phyloP scores from a whole-genome alignment of 2,113 vertebrate genomes.

The Siniperca knerii region DNA sequence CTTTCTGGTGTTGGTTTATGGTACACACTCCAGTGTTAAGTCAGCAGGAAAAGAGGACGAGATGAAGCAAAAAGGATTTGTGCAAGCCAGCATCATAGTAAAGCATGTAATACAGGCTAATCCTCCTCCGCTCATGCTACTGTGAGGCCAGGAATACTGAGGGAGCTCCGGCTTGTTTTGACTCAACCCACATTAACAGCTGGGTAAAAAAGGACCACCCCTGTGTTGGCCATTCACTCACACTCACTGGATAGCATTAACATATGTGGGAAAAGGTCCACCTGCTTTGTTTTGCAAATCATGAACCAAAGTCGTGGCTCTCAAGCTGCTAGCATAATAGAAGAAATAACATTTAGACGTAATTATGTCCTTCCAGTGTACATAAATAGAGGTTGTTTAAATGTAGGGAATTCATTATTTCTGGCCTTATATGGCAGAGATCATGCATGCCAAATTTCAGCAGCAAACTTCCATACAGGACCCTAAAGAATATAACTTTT shows the following conservation, averaged over 20 bases:
- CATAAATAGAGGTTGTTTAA: neutral
- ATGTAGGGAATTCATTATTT: neutral
- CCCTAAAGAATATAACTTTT: neutral
- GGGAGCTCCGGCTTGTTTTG: slow-evolving; percentile 13
- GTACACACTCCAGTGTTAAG: slow-evolving; percentile 31
- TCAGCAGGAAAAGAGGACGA: slow-evolving; percentile 44
- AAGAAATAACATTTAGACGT: slow-evolving; percentile 8
- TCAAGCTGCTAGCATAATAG: slow-evolving; percentile 17
- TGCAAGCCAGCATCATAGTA: slow-evolving; percentile 54
- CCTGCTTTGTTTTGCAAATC: slow-evolving; percentile 51
- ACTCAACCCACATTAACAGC: slow-evolving; percentile 49
- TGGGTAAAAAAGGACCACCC: slow-evolving; percentile 55
- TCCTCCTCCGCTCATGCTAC: slow-evolving; percentile 58
- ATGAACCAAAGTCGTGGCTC: neutral
- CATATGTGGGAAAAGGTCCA: slow-evolving; percentile 36
- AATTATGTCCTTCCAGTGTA: neutral
- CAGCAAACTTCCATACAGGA: neutral
- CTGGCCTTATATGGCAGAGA: neutral
- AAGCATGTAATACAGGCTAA: slow-evolving; percentile 69
- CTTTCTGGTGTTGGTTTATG: slow-evolving; percentile 31
- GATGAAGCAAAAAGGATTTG: slow-evolving; percentile 58
- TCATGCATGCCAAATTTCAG: neutral
- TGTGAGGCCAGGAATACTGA: slow-evolving; percentile 34
- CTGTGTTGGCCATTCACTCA: slow-evolving; percentile 39
- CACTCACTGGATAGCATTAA: slow-evolving; percentile 34